Conservation (phyloP, 2,888 invertebrate species). For the Strigamia transsilvanica region DNA sequence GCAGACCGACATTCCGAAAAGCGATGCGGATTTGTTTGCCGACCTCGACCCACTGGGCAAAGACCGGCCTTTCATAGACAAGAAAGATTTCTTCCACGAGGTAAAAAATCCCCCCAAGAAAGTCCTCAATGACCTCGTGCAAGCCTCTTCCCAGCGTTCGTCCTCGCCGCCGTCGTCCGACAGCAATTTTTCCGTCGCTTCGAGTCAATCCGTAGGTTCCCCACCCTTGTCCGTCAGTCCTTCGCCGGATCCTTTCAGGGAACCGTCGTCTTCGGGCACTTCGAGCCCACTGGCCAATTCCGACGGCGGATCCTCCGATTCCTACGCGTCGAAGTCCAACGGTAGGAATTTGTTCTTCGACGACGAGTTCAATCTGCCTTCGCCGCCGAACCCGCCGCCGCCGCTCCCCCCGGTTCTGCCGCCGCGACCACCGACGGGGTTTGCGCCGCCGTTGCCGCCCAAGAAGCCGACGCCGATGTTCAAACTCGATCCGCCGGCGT, state of each 20-base stretch:
- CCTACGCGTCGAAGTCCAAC: background rate
- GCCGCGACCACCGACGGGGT: constrained; percentile 50
- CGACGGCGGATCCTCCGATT: background rate
- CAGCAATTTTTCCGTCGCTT: background rate
- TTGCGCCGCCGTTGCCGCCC: constrained; percentile 55
- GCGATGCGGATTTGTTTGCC: constrained; percentile 76
- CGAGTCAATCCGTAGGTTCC: constrained; percentile 1
- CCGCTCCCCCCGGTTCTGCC: constrained; percentile 55
- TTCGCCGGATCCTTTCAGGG: background rate
- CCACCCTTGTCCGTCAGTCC: background rate
- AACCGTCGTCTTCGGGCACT: background rate
- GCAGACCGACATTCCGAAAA: background rate
- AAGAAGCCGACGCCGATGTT: background rate
- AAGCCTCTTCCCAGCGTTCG: constrained; percentile 56
- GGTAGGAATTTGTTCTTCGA: background rate
- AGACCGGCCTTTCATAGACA: constrained; percentile 91
- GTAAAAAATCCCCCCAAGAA: constrained; percentile 94
- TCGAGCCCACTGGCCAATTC: background rate
- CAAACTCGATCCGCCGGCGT: constrained; percentile 6
- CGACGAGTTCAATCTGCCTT: constrained; percentile 43
- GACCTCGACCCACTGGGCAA: constrained; percentile 92
- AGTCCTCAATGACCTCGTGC: constrained; percentile 84
- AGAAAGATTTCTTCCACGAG: constrained; percentile 95
- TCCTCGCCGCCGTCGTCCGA: constrained; percentile 43
- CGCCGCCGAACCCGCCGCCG: constrained; percentile 52